phyloP scores from a whole-genome alignment of 1,140 invertebrate genomes.

The Mactra quadrangularis region DNA sequence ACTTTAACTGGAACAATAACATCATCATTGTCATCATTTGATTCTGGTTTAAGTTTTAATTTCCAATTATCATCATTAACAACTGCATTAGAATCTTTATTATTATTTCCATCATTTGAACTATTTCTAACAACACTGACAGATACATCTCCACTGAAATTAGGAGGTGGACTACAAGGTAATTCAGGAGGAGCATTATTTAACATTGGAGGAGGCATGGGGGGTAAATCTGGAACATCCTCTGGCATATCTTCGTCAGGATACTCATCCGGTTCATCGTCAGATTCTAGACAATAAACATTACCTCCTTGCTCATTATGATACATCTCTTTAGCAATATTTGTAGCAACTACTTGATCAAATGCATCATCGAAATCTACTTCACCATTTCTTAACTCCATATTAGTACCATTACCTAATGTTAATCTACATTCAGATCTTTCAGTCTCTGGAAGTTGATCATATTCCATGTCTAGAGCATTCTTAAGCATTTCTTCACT shows the following conservation, averaged over 20 bases:
- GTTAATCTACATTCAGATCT: conserved; percentile 24
- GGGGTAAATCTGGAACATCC: conserved; percentile 42
- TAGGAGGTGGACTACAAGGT: too few species aligned
- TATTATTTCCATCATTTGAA: background rate
- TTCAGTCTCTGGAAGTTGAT: conserved; percentile 23
- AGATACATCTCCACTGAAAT: too few species aligned
- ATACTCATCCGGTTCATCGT: conserved; percentile 54
- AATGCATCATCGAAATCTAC: conserved; percentile 19
- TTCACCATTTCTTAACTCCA: background rate
- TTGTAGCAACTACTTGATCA: conserved; percentile 41
- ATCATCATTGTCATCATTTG: conserved; percentile 7
- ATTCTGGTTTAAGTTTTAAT: conserved; percentile 3
- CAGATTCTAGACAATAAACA: conserved; percentile 54
- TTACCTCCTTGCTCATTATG: conserved; percentile 22
- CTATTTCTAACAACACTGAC: background rate
- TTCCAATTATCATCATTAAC: conserved; percentile 36
- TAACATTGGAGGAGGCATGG: conserved; percentile 40
- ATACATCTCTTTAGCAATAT: conserved; percentile 47
- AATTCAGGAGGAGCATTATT: background rate
- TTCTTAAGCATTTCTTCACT: conserved; percentile 52
- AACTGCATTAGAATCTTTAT: background rate
- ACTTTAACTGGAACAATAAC: conserved; percentile 51
- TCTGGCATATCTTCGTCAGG: conserved; percentile 45
- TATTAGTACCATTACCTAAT: background rate
- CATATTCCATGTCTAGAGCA: conserved; percentile 60